Evolutionary conservation across 2,113 vertebrate species (phyloP).

Genomic region (Elaphurus davidianus): DNA sequence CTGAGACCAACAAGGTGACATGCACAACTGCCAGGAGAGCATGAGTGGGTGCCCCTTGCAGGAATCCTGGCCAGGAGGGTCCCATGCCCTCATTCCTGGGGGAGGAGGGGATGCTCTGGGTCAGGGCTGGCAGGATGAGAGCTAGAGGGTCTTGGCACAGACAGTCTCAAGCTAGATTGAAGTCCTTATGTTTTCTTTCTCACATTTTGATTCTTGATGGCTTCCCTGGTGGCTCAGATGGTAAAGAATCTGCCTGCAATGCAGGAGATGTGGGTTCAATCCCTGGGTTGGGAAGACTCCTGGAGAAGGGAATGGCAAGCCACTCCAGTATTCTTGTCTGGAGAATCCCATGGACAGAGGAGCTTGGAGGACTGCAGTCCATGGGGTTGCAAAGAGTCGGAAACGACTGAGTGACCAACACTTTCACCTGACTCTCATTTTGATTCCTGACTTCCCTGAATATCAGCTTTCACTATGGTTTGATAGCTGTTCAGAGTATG

Average conservation of each 20-base stretch:
- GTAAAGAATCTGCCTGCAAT: background rate
- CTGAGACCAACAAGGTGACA: background rate
- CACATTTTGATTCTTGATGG: background rate
- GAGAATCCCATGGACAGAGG: background rate
- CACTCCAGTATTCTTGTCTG: background rate
- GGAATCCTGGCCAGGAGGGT: background rate
- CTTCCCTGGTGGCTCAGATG: background rate
- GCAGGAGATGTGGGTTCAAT: background rate
- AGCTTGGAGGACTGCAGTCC: background rate
- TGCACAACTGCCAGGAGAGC: background rate
- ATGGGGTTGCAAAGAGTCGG: background rate
- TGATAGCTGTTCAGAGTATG: slow-evolving; percentile 43
- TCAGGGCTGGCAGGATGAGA: no score
- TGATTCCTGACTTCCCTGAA: background rate
- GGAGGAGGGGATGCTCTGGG: background rate
- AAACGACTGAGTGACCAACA: background rate
- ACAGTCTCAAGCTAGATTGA: background rate
- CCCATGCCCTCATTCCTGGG: background rate
- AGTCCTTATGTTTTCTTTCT: background rate
- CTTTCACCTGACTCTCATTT: background rate
- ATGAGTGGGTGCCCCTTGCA: rapidly evolving
- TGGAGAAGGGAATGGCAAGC: background rate
- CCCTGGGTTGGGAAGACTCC: background rate
- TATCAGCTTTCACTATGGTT: background rate
- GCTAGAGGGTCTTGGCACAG: background rate